These are phyloP conservation scores for Dendrocincla tyrannina DNA, from an alignment of 2,797 vertebrate species.

Conservation along the genomic window DNA sequence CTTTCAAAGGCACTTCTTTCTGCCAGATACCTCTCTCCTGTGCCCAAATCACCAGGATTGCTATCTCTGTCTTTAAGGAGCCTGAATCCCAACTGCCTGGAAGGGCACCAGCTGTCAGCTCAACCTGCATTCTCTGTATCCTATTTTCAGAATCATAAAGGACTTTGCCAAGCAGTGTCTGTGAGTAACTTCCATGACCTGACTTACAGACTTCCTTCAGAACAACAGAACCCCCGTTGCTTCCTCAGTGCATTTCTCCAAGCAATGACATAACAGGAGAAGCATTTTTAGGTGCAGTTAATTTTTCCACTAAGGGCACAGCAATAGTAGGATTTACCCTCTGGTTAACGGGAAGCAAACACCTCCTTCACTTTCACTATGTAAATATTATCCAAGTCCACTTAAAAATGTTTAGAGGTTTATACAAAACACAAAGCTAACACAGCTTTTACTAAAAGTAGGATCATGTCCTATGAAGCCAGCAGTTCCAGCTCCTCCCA, in stretches of 20 bases:
- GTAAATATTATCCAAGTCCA: background rate
- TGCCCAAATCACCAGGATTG: background rate
- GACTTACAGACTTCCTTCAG: background rate
- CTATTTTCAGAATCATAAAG: background rate
- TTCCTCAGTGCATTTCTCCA: background rate
- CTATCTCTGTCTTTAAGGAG: background rate
- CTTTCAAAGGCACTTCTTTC: background rate
- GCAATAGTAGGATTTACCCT: background rate
- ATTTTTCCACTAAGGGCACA: background rate
- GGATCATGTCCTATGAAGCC: background rate
- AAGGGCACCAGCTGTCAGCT: background rate
- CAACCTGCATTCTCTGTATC: background rate
- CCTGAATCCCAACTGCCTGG: background rate
- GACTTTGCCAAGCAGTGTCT: background rate
- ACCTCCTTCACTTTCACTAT: background rate
- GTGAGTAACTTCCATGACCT: background rate
- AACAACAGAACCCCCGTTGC: background rate
- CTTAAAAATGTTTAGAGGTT: background rate
- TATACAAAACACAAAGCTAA: background rate
- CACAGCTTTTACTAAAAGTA: background rate
- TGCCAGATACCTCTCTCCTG: rapidly evolving
- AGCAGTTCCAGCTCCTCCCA: background rate
- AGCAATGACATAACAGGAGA: background rate
- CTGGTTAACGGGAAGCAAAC: background rate
- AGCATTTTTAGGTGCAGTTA: background rate